Evolutionary conservation across 2,888 invertebrate species (phyloP).

Genomic region (Drosophila longiperda): DNA sequence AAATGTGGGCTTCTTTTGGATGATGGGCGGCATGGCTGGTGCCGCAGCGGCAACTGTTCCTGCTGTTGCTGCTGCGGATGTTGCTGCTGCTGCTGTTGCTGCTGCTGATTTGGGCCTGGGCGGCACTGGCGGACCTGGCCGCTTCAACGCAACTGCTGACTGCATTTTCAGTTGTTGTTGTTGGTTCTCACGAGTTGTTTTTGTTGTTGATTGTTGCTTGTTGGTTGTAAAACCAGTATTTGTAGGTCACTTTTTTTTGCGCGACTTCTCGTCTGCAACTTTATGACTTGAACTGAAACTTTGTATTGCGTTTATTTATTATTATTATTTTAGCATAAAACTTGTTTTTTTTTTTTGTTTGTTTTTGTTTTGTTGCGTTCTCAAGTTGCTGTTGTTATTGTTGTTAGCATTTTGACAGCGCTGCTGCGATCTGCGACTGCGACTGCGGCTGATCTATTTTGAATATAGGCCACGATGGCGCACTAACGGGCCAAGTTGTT

Average conservation of each 20-base stretch:
- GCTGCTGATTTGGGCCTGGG: conserved; percentile 88
- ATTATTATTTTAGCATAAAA: conserved; percentile 76
- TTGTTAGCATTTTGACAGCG: conserved; percentile 59
- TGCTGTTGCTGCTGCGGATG: conserved; percentile 19
- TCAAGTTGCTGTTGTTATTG: conserved; percentile 19
- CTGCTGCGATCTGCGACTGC: conserved; percentile 28
- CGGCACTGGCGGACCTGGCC: conserved; percentile 91
- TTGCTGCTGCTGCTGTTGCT: conserved; percentile 31
- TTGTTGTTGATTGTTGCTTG: conserved; percentile 7
- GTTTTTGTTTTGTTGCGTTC: conserved; percentile 39
- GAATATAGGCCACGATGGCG: conserved; percentile 78
- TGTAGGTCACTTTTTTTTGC: conserved; percentile 82
- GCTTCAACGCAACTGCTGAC: conserved; percentile 86
- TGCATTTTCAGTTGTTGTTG: conserved; percentile 59
- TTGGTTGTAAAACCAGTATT: conserved; percentile 80
- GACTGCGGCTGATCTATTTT: conserved; percentile 76
- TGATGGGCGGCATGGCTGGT: conserved; percentile 60
- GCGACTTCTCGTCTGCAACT: conserved; percentile 37
- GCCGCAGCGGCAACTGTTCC: conserved; percentile 27
- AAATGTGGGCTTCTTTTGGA: conserved; percentile 77
- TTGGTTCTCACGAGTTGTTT: conserved; percentile 69
- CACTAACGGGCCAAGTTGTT: conserved; percentile 73
- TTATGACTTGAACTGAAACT: conserved; percentile 33
- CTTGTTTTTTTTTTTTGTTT: conserved; percentile 64
- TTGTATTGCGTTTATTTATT: conserved; percentile 67